phyloP scores from a whole-genome alignment of 2,888 invertebrate species.

The Callinectes sapidus region DNA sequence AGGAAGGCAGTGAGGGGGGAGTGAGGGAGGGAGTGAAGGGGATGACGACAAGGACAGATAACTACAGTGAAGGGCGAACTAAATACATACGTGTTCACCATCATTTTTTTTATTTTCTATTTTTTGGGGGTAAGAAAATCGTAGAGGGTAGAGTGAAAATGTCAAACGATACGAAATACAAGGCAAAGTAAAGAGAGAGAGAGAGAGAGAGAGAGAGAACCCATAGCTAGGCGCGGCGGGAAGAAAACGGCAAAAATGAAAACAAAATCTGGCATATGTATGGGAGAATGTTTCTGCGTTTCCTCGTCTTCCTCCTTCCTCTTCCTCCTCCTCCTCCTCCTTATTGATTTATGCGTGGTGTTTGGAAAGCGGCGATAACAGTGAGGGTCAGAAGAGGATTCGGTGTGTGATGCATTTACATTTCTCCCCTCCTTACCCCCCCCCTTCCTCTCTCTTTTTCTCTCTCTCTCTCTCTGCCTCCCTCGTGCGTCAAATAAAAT shows the following conservation, averaged over 20 bases:
- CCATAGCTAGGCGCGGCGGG: not conserved
- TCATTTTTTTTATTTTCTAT: not conserved
- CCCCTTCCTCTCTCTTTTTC: not conserved
- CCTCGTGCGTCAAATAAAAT: not conserved
- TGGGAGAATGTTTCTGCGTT: not conserved
- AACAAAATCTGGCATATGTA: slow-evolving; percentile 19
- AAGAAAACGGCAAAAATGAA: not conserved
- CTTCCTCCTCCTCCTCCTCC: slow-evolving; percentile 28
- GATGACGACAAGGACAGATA: slow-evolving; percentile 2
- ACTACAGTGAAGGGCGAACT: not conserved
- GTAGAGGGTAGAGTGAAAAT: not conserved
- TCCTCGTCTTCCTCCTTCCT: not conserved
- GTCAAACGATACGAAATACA: not conserved
- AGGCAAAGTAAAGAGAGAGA: not conserved
- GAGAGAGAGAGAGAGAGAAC: no score
- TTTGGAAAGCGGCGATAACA: slow-evolving; percentile 26
- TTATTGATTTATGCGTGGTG: slow-evolving; percentile 31
- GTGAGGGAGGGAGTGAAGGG: not conserved
- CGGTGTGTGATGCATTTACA: not conserved
- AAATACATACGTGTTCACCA: not conserved
- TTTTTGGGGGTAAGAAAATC: not conserved
- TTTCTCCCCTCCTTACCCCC: not conserved
- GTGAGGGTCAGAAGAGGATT: not conserved
- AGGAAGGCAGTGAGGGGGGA: not conserved
- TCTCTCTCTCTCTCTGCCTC: slow-evolving; percentile 26